Evolutionary conservation across 1,140 invertebrate genomes (phyloP), one percentile per base, ranked within the genome.

Genomic region (Caerostris darwini): DNA sequence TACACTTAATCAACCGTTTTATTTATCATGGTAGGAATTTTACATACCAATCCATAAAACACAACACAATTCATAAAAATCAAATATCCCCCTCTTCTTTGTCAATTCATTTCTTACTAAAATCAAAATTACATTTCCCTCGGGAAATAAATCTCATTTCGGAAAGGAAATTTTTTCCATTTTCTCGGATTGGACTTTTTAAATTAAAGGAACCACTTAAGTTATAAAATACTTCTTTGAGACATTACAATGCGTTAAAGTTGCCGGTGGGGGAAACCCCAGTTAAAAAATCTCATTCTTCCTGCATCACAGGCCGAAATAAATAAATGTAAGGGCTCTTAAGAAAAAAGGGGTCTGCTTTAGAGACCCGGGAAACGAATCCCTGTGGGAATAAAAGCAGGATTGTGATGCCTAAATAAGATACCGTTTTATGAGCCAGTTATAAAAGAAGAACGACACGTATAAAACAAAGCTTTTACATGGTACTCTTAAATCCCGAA

Each of bases 381-480:
- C 14, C 90, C 57, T 34, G 34, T 12, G 90, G 77, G 81, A 57
- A 92, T 92, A 92, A 92, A 92, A 34, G 14, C n/a, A 83, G 83
- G 58, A 69, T 19, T 53, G 50, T 83, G 69, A 71, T 64, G 83
- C 81, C 77, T 92, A 85, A 92, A 83, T 83, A 83, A 92, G 90
- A 92, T 85, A 92, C 57, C 34, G 56, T 92, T 92, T 92, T 92
- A 92, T 83, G 90, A 83, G 17, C 81, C 19, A 34, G 77, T 59
- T 61, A 77, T 92, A 92, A 92, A 92, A 56, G 19, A 58, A 83
- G 53, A 92, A 92, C 90, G 90, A 92, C 90, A 92, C 81, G 90
- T 83, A 92, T 92, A 92, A 92, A 92, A 92, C 59, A 92, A 92
- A 92, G 81, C 81, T 53, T 34, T 83, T 64, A 92, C 81, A 92